Percentiles rank a stretch among this genome's conserved stretches.
These are phyloP conservation scores for Leptopilina clavipes DNA, from an alignment of 1,140 invertebrate genomes.

Conservation along the genomic window DNA sequence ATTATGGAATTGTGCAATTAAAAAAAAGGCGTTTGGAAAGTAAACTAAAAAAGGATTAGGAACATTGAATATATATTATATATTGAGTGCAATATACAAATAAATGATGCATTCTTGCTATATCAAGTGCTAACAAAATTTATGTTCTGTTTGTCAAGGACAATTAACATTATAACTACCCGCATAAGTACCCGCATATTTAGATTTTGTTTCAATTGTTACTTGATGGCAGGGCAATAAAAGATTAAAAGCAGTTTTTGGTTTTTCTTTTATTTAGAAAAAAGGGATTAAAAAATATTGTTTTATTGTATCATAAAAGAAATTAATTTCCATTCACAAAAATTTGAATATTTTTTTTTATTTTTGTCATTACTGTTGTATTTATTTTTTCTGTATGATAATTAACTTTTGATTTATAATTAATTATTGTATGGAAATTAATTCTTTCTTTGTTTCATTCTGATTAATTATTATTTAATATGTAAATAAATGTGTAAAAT, in stretches of 20 bases:
- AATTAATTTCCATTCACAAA: too few relatives aligned
- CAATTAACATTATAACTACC: not conserved
- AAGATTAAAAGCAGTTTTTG: not conserved
- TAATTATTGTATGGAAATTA: too few relatives aligned
- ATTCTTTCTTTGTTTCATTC: too few relatives aligned
- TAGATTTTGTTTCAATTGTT: not conserved
- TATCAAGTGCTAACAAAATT: not conserved
- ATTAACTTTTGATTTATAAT: too few relatives aligned
- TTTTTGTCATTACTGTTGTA: too few relatives aligned
- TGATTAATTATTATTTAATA: too few relatives aligned
- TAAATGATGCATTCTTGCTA: not conserved
- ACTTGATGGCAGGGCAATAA: not conserved
- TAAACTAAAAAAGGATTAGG: not conserved
- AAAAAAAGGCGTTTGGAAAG: constrained; percentile 8
- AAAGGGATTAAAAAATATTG: too few relatives aligned
- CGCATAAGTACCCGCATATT: not conserved
- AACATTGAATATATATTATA: constrained; percentile 1
- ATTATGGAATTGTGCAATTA: not conserved
- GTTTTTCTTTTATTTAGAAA: too few relatives aligned
- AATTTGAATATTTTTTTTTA: too few relatives aligned
- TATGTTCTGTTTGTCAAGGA: not conserved
- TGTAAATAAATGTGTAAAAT: too few relatives aligned
- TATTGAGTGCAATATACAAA: not conserved
- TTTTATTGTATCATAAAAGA: too few relatives aligned
- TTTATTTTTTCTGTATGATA: too few relatives aligned